Conservation (phyloP, 2,113 vertebrate species). For the Ctenomys sociabilis region DNA sequence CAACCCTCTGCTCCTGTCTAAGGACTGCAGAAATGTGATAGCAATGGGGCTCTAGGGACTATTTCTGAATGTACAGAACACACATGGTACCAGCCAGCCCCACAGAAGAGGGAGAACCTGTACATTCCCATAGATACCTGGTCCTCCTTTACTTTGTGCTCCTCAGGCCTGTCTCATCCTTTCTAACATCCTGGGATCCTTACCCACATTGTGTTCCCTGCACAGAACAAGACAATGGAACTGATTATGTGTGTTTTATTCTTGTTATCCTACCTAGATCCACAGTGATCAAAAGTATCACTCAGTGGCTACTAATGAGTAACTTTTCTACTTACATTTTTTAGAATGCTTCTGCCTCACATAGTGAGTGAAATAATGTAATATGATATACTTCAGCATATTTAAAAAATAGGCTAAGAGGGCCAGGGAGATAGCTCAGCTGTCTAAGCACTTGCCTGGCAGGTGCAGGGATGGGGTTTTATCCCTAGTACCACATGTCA, state of each 20-base stretch:
- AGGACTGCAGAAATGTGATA: conserved; percentile 50
- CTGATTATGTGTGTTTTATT: background rate
- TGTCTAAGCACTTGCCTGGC: too few species aligned
- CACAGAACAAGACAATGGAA: background rate
- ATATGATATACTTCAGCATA: background rate
- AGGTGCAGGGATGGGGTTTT: too few species aligned
- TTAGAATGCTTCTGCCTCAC: background rate
- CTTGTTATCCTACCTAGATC: background rate
- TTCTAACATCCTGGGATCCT: background rate
- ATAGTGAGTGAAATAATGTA: background rate
- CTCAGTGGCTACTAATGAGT: background rate
- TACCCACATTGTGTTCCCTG: background rate
- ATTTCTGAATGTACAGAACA: conserved; percentile 1
- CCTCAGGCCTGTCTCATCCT: background rate
- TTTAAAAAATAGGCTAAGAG: background rate
- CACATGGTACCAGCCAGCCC: background rate
- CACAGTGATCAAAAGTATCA: background rate
- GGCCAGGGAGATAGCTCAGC: too few species aligned
- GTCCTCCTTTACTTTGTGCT: background rate
- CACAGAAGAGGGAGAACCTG: background rate
- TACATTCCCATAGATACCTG: background rate
- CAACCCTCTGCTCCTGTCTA: background rate
- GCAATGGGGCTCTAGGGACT: background rate
- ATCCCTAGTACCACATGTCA: too few species aligned
- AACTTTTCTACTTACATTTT: background rate